Conservation (phyloP, 2,113 vertebrate genomes). For the Vimba vimba region DNA sequence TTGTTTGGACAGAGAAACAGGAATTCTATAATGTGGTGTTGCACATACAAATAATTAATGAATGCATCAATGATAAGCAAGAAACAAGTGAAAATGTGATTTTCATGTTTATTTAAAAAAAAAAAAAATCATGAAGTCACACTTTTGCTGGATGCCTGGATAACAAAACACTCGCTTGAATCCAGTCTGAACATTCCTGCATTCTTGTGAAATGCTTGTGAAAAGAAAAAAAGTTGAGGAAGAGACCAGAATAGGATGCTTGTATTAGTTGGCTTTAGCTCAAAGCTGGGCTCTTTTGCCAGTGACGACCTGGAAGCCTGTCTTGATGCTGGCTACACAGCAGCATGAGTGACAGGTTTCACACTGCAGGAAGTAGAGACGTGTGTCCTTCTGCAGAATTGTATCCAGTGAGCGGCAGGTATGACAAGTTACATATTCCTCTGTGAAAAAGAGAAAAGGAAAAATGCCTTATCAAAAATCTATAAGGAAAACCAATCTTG, state of each 20-base stretch:
- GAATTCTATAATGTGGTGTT: too few species aligned
- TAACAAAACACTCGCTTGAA: background rate
- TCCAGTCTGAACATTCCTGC: background rate
- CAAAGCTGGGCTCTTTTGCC: conserved; percentile 99
- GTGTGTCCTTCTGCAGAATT: conserved; percentile 98
- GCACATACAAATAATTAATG: too few species aligned
- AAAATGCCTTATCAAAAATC: background rate
- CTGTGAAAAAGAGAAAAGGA: conserved; percentile 75
- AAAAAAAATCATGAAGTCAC: background rate
- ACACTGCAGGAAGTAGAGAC: conserved; percentile 98
- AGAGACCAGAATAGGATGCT: conserved; percentile 39
- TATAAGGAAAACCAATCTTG: background rate
- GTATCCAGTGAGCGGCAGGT: conserved; percentile 98
- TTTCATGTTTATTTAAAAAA: background rate
- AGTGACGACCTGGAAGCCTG: conserved; percentile 99
- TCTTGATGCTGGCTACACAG: conserved; percentile 99
- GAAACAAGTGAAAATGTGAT: too few species aligned
- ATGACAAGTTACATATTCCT: conserved; percentile 99
- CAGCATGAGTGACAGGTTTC: conserved; percentile 99
- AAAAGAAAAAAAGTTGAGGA: background rate
- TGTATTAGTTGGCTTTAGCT: conserved; percentile 97
- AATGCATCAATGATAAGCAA: too few species aligned
- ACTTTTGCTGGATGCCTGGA: background rate
- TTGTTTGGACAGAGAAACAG: too few species aligned
- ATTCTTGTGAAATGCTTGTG: background rate